A percentile compares a stretch with the other conserved stretches of the same genome.
Conservation (phyloP, 2,113 vertebrate genomes). For the Ochotona princeps region DNA sequence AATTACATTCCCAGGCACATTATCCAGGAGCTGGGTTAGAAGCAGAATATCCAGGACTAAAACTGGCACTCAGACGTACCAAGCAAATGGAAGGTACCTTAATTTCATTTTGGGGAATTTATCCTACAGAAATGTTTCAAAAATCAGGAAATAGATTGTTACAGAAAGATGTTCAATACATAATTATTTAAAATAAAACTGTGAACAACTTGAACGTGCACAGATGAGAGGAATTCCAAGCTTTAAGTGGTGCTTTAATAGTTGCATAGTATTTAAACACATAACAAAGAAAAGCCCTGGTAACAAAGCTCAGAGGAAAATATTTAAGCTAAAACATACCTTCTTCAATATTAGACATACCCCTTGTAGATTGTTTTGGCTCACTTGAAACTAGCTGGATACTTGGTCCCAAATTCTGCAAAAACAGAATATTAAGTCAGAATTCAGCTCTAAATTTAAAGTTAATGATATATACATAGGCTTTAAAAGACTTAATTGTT, state of each 20-base stretch:
- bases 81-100: not conserved
- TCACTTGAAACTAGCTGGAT: slow-evolving; percentile 78
- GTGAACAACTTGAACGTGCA: not conserved
- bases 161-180: slow-evolving; percentile 11
- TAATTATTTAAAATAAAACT: slow-evolving; percentile 9
- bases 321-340: slow-evolving; percentile 80
- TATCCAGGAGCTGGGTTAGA: no score
- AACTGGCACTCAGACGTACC: not conserved
- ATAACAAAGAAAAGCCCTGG: not conserved
- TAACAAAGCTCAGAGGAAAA: slow-evolving; percentile 43
- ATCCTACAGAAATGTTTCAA: not conserved
- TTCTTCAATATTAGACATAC: slow-evolving; percentile 75
- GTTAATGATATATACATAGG: slow-evolving; percentile 16
- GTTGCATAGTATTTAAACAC: not conserved
- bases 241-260: not conserved
- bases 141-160: not conserved
- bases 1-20: no score
- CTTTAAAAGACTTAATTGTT: not conserved
- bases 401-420: slow-evolving; percentile 78
- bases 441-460: slow-evolving; percentile 62
- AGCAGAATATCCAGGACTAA: no score
- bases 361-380: slow-evolving; percentile 72
- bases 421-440: slow-evolving; percentile 75
- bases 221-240: not conserved
- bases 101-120: slow-evolving; percentile 38